Conservation (phyloP, 2,888 invertebrate genomes). For the Rhagium mordax region DNA sequence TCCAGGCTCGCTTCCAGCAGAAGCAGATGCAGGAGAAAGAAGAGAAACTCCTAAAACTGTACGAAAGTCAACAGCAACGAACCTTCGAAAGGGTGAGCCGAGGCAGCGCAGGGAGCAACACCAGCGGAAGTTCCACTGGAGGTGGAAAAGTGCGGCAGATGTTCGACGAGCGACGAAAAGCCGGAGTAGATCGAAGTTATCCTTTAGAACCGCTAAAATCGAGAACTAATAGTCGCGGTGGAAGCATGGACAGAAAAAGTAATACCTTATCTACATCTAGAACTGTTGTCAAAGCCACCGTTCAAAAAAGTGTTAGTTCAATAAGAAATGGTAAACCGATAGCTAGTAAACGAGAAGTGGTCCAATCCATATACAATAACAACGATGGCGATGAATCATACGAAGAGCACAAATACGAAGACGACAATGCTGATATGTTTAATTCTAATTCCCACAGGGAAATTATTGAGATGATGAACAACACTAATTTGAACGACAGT, state of each 20-base stretch:
- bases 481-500: constrained; percentile 67
- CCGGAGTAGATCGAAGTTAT: constrained; percentile 86
- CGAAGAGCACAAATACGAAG: constrained; percentile 62
- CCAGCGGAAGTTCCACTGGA: constrained; percentile 60
- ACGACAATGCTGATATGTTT: constrained; percentile 50
- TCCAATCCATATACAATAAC: constrained; percentile 65
- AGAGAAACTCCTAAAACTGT: constrained; percentile 81
- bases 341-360: constrained; percentile 66
- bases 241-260: constrained; percentile 66
- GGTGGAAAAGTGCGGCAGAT: constrained; percentile 81
- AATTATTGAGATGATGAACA: constrained; percentile 69
- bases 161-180: constrained; percentile 86
- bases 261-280: constrained; percentile 55
- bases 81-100: constrained; percentile 75
- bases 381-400: constrained; percentile 63
- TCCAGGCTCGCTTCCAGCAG: constrained; percentile 87
- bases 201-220: constrained; percentile 83
- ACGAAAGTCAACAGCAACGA: constrained; percentile 79
- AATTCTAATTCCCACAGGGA: constrained; percentile 47
- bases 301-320: constrained; percentile 66
- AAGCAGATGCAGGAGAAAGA: constrained; percentile 87
- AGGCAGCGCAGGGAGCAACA: constrained; percentile 71
- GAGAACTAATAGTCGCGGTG: constrained; percentile 57
- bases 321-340: constrained; percentile 67
- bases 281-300: constrained; percentile 65